Conservation (phyloP, 2,888 invertebrate species). For the Lasioglossum figueresi region DNA sequence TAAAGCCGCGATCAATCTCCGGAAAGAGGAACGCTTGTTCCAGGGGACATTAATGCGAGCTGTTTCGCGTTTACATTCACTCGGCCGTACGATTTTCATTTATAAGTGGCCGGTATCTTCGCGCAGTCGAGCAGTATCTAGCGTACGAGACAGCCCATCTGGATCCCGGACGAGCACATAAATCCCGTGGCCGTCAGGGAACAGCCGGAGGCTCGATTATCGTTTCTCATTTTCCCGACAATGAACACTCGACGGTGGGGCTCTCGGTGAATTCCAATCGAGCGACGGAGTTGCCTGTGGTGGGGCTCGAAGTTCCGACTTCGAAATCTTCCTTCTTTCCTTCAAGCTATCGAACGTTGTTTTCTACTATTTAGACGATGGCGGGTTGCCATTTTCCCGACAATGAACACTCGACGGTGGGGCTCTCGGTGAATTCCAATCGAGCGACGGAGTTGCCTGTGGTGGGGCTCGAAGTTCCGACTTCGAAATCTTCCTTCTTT, state of each 20-base stretch:
- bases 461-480: background rate
- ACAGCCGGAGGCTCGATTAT: conserved; percentile 31
- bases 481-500: background rate
- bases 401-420: conserved; percentile 30
- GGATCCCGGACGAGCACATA: conserved; percentile 23
- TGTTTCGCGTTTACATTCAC: conserved; percentile 20
- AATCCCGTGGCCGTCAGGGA: conserved; percentile 18
- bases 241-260: conserved; percentile 22
- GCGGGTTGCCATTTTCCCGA: conserved; percentile 48
- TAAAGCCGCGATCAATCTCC: conserved; percentile 13
- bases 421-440: conserved; percentile 38
- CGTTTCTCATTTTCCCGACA: conserved; percentile 52
- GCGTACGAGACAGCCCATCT: conserved; percentile 16
- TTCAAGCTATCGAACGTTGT: background rate
- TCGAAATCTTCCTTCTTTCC: background rate
- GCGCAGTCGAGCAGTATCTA: background rate
- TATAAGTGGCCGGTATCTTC: conserved; percentile 8
- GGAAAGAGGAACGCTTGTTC: background rate
- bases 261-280: conserved; percentile 40
- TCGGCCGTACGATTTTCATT: conserved; percentile 8
- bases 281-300: conserved; percentile 19
- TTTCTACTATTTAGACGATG: background rate
- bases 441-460: conserved; percentile 20
- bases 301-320: background rate
- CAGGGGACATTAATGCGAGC: conserved; percentile 7